A percentile compares a stretch with the other conserved stretches of the same genome.
phyloP scores from a whole-genome alignment of 2,797 vertebrate genomes.

The Tragelaphus eurycerus region DNA sequence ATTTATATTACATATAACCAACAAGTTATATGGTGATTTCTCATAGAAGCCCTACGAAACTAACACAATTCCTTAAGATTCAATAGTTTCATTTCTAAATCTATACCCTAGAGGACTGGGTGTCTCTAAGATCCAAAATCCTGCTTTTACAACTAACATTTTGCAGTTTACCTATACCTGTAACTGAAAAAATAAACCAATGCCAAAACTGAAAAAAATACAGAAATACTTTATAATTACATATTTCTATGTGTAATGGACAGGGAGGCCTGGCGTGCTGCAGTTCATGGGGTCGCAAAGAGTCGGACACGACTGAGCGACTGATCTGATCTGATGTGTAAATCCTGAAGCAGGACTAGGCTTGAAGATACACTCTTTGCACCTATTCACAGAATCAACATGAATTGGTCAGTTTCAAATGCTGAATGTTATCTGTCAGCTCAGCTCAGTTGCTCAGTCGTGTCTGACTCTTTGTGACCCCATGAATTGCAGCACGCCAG shows the following conservation, averaged over 20 bases:
- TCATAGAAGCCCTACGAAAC: not conserved
- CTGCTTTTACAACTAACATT: not conserved
- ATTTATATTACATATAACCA: not conserved
- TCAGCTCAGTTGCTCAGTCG: too few relatives aligned
- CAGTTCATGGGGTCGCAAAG: too few relatives aligned
- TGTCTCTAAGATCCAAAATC: not conserved
- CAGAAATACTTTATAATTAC: not conserved
- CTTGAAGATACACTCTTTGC: not conserved
- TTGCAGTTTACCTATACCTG: not conserved
- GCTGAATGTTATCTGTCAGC: not conserved
- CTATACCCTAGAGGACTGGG: not conserved
- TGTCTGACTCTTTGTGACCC: too few relatives aligned
- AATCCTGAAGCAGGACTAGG: not conserved
- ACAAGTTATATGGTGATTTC: not conserved
- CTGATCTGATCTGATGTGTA: not conserved
- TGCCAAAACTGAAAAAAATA: not conserved
- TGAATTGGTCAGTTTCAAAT: not conserved
- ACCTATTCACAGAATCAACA: not conserved
- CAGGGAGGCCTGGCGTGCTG: too few relatives aligned
- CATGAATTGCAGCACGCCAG: too few relatives aligned
- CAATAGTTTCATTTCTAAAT: not conserved
- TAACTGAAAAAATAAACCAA: constrained; percentile 26
- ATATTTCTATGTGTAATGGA: not conserved
- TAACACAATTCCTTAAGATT: not conserved
- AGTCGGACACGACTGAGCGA: too few relatives aligned